Conservation (phyloP, 2,888 invertebrate species). For the Melanostoma scalare region DNA sequence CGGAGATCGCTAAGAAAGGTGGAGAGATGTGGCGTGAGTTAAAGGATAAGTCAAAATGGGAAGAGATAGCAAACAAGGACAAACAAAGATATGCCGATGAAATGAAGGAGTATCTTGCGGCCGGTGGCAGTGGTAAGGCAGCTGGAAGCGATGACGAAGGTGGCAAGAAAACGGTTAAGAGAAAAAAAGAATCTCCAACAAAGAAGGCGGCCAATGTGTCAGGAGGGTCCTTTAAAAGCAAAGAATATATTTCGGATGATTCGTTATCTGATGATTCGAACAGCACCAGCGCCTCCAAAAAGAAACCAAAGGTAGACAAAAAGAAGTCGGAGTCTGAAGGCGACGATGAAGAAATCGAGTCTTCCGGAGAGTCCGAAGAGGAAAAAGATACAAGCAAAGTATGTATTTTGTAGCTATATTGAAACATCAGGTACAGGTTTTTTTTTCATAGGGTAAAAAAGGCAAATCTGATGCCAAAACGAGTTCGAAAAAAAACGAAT, state of each 20-base stretch:
- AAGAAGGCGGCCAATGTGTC: slow-evolving; percentile 82
- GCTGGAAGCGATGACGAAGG: slow-evolving; percentile 74
- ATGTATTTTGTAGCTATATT: too few species aligned
- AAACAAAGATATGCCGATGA: slow-evolving; percentile 93
- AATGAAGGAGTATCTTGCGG: slow-evolving; percentile 92
- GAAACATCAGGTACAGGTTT: too few species aligned
- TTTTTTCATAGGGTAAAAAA: too few species aligned
- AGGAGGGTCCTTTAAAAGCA: slow-evolving; percentile 90
- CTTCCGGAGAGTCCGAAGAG: slow-evolving; percentile 44
- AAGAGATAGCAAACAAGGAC: slow-evolving; percentile 90
- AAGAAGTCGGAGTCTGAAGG: slow-evolving; percentile 28
- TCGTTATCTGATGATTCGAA: slow-evolving; percentile 83
- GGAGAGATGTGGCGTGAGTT: slow-evolving; percentile 97
- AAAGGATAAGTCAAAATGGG: slow-evolving; percentile 95
- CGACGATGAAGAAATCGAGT: slow-evolving; percentile 9
- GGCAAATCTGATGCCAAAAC: too few species aligned
- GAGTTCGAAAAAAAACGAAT: too few species aligned
- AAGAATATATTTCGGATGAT: slow-evolving; percentile 92
- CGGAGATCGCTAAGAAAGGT: slow-evolving; percentile 95
- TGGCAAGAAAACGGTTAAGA: slow-evolving; percentile 71
- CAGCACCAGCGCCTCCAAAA: slow-evolving; percentile 80
- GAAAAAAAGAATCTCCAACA: slow-evolving; percentile 81
- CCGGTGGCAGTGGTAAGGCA: slow-evolving; percentile 65
- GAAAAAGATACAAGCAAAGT: not conserved
- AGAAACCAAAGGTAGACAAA: slow-evolving; percentile 81